Percentiles rank a stretch among this genome's conserved stretches.
These are phyloP conservation scores for Eidolon dupreanum DNA, from an alignment of 2,797 vertebrate genomes.

Conservation along the genomic window DNA sequence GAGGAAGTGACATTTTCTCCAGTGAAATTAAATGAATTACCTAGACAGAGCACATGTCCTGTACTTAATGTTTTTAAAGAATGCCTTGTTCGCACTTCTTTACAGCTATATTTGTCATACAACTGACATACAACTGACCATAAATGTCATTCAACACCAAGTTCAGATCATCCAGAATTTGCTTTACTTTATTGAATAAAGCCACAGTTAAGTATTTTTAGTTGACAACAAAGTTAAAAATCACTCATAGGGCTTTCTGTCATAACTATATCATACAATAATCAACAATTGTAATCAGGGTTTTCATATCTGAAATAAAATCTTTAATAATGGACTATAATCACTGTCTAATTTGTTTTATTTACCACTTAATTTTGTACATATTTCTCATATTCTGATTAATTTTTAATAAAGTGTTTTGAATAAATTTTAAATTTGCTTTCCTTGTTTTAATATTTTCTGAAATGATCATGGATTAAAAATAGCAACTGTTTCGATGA, in stretches of 20 bases:
- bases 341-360: background rate
- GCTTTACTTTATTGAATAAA: background rate
- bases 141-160: background rate
- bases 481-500: background rate
- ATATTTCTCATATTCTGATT: background rate
- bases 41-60: background rate
- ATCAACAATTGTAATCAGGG: background rate
- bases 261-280: background rate
- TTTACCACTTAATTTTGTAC: background rate
- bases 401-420: background rate
- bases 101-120: background rate
- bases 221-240: background rate
- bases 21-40: background rate
- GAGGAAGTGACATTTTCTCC: background rate
- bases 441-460: background rate
- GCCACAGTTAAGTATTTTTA: background rate
- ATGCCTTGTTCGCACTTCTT: background rate
- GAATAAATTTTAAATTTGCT: background rate
- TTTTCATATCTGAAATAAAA: background rate
- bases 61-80: background rate
- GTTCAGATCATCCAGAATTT: background rate
- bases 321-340: background rate
- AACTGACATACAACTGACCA: background rate
- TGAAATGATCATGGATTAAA: background rate
- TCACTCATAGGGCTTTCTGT: background rate